phyloP scores from a whole-genome alignment of 92 coral and sea anemone species.

The Palythoa heliodiscus region DNA sequence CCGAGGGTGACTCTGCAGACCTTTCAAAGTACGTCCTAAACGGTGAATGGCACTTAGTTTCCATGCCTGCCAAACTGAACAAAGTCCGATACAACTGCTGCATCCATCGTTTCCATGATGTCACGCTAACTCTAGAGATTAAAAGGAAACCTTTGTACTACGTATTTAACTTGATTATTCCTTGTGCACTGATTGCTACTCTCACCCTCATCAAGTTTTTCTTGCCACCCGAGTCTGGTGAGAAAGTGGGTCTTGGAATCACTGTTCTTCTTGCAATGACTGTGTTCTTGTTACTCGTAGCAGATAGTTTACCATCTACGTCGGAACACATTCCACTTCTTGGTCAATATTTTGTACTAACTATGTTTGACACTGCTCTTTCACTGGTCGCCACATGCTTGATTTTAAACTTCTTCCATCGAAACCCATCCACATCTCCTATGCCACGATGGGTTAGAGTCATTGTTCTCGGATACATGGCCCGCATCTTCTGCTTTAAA shows the following conservation, averaged over 20 bases:
- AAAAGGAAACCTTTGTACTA: conserved; percentile 86
- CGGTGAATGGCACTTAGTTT: conserved; percentile 81
- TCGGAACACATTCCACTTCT: conserved; percentile 87
- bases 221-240: conserved; percentile 96
- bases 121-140: conserved; percentile 73
- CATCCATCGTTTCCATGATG: conserved; percentile 65
- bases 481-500: conserved; percentile 76
- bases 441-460: conserved; percentile 94
- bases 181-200: conserved; percentile 88
- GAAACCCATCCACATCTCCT: conserved; percentile 91
- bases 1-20: conserved; percentile 70
- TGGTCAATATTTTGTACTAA: conserved; percentile 84
- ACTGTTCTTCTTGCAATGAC: conserved; percentile 97
- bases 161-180: conserved; percentile 87
- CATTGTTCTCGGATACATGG: conserved; percentile 85
- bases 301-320: conserved; percentile 91
- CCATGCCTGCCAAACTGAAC: conserved; percentile 73
- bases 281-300: conserved; percentile 85
- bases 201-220: conserved; percentile 79
- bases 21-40: conserved; percentile 64
- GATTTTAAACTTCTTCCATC: conserved; percentile 83
- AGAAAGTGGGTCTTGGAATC: conserved; percentile 90
- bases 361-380: conserved; percentile 90
- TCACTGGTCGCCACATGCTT: conserved; percentile 87
- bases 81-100: conserved; percentile 76